Evolutionary conservation across 2,113 vertebrate species (phyloP), one percentile per base, ranked within the genome.

Genomic region (Oryzias woworae): DNA sequence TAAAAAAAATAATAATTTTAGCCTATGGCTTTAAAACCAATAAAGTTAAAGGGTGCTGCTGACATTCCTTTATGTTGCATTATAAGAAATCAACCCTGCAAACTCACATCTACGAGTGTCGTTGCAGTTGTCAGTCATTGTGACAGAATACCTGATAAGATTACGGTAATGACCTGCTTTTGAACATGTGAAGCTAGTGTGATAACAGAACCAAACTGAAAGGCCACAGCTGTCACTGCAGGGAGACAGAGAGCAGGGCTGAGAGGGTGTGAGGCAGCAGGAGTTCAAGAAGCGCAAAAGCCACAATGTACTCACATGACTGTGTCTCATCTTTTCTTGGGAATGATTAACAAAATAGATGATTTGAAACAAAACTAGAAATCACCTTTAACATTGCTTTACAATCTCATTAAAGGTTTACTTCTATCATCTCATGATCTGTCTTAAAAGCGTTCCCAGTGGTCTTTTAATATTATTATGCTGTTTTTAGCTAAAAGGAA

Each of bases 161-260:
- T 51, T 72, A 79, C 16, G 56, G 71, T 80, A 81, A 87, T 67
- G 77, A 77, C 53, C 15, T 54, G 57, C 65, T 58, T 73, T 67
- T 85, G 73, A 81, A 85, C 80, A 84, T 72, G 71, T 65, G 75
- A 82, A 60, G 77, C 62, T 47, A 3, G 42, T 54, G 65, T 75
- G 75, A 72, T 73, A 79, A 80, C 62, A 53, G 43, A 22, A 51
- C 28, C 13, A 50, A 71, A 54, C 63, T 83, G 53, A 90, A 90
- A 90, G 87, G 87, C 81, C 84, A 89, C 62, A 83, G 71, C 76
- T 84, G 86, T 85, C 81, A 71, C 42, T 48, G 71, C 58, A 58
- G 60, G 44, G 31, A 20, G 60, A 73, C 28, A 20, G 52, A 46
- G 24, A 42, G 43, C 49, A 28, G 14, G 48, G 56, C 66, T 54